Percentiles rank a stretch among this genome's conserved stretches.
Conservation (phyloP, 1,140 invertebrate species). For the Megalopta genalis region DNA sequence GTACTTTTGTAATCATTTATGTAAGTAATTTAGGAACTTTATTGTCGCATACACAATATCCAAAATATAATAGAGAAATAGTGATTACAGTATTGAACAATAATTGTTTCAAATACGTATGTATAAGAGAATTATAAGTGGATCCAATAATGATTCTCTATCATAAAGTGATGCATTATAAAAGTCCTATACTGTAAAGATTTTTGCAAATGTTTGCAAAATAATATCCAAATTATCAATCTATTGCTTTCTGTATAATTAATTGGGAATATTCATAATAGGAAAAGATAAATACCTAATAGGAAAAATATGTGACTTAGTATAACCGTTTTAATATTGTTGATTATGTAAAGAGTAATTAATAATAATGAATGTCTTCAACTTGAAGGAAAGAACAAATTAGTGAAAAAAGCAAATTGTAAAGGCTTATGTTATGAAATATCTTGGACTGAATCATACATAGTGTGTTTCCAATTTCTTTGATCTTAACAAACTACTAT, state of each 20-base stretch:
- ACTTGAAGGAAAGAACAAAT: not conserved
- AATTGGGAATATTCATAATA: not conserved
- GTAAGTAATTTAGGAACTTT: constrained; percentile 13
- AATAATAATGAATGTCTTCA: constrained; percentile 6
- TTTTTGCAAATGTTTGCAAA: constrained; percentile 9
- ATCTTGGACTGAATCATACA: constrained; percentile 29
- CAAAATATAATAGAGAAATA: constrained; percentile 13
- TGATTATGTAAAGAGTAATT: not conserved
- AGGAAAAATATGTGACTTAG: constrained; percentile 8
- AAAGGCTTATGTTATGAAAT: constrained; percentile 1
- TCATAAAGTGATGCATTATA: constrained; percentile 17
- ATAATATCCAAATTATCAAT: not conserved
- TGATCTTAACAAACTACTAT: not conserved
- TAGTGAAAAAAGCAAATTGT: not conserved
- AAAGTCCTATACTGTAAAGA: not conserved
- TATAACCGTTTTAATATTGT: not conserved
- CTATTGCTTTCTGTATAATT: constrained; percentile 11
- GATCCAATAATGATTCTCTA: constrained; percentile 21
- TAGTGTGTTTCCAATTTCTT: constrained; percentile 8
- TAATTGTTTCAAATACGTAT: not conserved
- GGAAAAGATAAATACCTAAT: constrained; percentile 1
- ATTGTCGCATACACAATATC: not conserved
- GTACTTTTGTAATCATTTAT: not conserved
- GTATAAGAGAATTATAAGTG: constrained; percentile 9
- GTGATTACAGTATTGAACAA: constrained; percentile 21